Evolutionary conservation across 2,888 invertebrate genomes (phyloP), one percentile per base, ranked within the genome.

Genomic region (Dryocosmus kuriphilus): DNA sequence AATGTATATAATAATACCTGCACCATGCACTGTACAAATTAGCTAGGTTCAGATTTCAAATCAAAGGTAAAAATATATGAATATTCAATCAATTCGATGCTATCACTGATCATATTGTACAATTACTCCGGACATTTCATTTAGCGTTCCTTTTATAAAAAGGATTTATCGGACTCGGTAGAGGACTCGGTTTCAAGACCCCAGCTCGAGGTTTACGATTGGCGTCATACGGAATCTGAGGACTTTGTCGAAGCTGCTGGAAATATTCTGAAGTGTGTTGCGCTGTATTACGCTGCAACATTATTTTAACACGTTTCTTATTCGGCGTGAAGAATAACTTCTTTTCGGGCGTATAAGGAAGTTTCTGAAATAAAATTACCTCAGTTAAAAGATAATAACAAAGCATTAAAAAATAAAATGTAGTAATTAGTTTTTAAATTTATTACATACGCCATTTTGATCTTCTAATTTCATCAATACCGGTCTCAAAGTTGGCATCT

Each of bases 241-340:
- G 97, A 60, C 96, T 96, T 74, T 94, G 93, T 65, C 93, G 92
- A 0, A 97, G 93, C 86, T 96, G 95, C 46, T 93, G 93, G 24
- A 95, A 93, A 84, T 97, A 97, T 82, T 97, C 96, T 3, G 94
- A 92, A 0, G 95, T 94, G 38, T 94, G 95, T 88, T 97, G 96
- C 81, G 94, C 94, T 2, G 93, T 94, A 87, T 96, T 97, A 80
- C 94, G 93, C 83, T 95, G 94, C 0, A 96, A 92, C 22, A 94
- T 93, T 83, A 97, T 96, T 89, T 95, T 95, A 0, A 97, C 97
- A 80, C 94, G 94, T 86, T 96, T 96, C 30, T 92, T 92, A 16
- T 46, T 63, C 65, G 75, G 41, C 9, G 73, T 76, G 16, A 35
- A 76, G 19, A 9, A 41, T 8, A 24, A 14, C 38, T 77, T 74